Evolutionary conservation across 2,113 vertebrate genomes (phyloP).

Genomic region (Stictonetta naevosa): DNA sequence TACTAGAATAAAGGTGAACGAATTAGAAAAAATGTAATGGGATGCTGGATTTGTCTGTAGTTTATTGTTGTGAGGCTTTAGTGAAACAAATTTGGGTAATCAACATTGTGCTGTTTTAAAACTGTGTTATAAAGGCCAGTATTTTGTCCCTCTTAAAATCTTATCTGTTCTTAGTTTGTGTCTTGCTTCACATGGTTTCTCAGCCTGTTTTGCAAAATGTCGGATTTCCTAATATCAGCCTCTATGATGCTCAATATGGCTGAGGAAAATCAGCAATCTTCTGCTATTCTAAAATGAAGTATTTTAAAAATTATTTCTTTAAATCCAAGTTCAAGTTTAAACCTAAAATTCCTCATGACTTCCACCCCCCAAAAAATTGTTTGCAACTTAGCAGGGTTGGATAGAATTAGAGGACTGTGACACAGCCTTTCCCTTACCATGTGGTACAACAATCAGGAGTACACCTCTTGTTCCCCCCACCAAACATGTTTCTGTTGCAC

Average conservation of each 20-base stretch:
- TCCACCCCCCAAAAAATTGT: not conserved
- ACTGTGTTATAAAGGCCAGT: not conserved
- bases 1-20: not conserved
- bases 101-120: not conserved
- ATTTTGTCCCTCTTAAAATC: not conserved
- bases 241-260: not conserved
- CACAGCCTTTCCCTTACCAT: not conserved
- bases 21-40: not conserved
- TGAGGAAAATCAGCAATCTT: not conserved
- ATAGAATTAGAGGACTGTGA: not conserved
- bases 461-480: not conserved
- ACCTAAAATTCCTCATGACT: not conserved
- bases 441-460: not conserved
- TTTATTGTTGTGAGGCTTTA: not conserved
- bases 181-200: slow-evolving; percentile 47
- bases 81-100: not conserved
- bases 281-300: not conserved
- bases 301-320: not conserved
- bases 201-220: slow-evolving; percentile 39
- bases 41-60: not conserved
- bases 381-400: not conserved
- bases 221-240: slow-evolving; percentile 23
- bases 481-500: not conserved
- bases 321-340: not conserved
- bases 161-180: not conserved